Evolutionary conservation across 2,888 invertebrate species (phyloP).

Genomic region (Lochmaea capreae): DNA sequence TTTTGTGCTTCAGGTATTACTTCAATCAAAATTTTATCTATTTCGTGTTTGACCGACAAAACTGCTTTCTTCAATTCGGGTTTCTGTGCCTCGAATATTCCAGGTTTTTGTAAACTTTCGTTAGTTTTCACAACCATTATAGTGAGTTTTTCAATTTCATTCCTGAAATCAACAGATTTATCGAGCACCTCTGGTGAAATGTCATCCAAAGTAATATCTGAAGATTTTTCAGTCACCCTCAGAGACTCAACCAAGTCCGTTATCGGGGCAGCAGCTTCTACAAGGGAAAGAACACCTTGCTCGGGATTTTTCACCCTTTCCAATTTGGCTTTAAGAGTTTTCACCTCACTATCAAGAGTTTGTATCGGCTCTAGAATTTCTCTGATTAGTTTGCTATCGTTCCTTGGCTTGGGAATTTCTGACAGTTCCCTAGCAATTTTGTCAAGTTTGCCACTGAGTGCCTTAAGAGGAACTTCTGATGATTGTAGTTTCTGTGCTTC

Average conservation of each 20-base stretch:
- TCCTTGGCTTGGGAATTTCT: background rate
- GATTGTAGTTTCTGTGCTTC: slow-evolving; percentile 12
- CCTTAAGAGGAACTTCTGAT: slow-evolving; percentile 28
- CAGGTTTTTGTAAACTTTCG: slow-evolving; percentile 29
- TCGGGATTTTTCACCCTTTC: slow-evolving; percentile 22
- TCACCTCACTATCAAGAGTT: slow-evolving; percentile 23
- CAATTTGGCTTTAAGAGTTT: slow-evolving; percentile 33
- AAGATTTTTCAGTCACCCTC: background rate
- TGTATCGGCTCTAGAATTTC: slow-evolving; percentile 37
- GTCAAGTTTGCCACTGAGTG: slow-evolving; percentile 8
- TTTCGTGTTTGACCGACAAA: slow-evolving; percentile 26
- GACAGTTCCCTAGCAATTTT: slow-evolving; percentile 13
- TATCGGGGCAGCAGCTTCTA: slow-evolving; percentile 5
- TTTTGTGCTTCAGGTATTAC: slow-evolving; percentile 17
- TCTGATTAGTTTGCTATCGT: slow-evolving; percentile 17
- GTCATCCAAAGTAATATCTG: background rate
- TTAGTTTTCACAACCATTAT: slow-evolving; percentile 34
- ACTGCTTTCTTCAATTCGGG: slow-evolving; percentile 33
- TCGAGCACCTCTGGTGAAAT: background rate
- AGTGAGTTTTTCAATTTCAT: slow-evolving; percentile 39
- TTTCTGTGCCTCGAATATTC: slow-evolving; percentile 37
- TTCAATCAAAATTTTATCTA: slow-evolving; percentile 16
- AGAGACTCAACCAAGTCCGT: background rate
- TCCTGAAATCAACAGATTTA: slow-evolving; percentile 6
- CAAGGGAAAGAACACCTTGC: slow-evolving; percentile 18